Conservation (phyloP, 1,140 invertebrate species). For the Eufriesea mexicana region DNA sequence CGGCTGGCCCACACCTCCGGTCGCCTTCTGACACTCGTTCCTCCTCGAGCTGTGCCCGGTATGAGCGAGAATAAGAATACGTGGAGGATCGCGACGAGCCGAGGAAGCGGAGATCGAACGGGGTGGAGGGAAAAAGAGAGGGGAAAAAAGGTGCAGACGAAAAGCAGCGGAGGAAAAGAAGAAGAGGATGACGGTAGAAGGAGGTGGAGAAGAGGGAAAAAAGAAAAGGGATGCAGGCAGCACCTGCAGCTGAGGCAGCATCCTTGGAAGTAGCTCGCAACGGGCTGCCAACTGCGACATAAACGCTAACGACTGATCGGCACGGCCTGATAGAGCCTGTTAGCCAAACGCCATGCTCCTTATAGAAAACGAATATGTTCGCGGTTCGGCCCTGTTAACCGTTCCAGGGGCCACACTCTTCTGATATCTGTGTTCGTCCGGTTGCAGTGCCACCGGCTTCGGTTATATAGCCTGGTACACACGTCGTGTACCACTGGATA, state of each 20-base stretch:
- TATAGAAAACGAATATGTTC: conserved; percentile 74
- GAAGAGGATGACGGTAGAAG: not conserved
- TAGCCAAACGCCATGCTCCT: conserved; percentile 72
- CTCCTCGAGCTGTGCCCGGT: not conserved
- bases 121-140: not conserved
- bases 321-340: conserved; percentile 68
- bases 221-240: conserved; percentile 5
- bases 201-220: not conserved
- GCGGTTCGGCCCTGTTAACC: conserved; percentile 62
- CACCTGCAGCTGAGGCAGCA: conserved; percentile 35
- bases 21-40: conserved; percentile 67
- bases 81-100: not conserved
- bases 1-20: conserved; percentile 66
- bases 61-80: conserved; percentile 33
- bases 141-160: not conserved
- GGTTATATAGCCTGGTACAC: conserved; percentile 45
- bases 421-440: conserved; percentile 68
- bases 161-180: not conserved
- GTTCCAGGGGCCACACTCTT: not conserved
- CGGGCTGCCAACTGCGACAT: conserved; percentile 61
- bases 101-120: not conserved
- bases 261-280: conserved; percentile 24
- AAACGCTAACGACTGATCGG: conserved; percentile 73
- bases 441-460: conserved; percentile 17
- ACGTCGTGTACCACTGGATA: conserved; percentile 60